phyloP scores from a whole-genome alignment of 2,888 invertebrate genomes.

The Xylota segnis region DNA sequence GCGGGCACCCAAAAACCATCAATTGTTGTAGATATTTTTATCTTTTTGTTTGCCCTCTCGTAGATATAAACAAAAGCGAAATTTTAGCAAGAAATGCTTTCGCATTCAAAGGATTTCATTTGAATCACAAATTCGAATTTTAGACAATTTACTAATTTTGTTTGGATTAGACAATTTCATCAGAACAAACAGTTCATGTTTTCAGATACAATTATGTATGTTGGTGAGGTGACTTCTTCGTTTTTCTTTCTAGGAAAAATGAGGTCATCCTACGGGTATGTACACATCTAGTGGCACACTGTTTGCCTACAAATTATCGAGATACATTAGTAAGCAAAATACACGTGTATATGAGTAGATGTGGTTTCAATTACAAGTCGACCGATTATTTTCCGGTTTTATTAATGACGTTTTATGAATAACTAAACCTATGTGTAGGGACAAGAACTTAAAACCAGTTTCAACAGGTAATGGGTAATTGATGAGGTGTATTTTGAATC shows the following conservation, averaged over 20 bases:
- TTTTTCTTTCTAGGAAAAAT: constrained; percentile 27
- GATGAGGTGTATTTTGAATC: not conserved
- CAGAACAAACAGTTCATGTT: not conserved
- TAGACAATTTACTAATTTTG: not conserved
- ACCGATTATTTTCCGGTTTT: not conserved
- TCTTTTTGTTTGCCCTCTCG: not conserved
- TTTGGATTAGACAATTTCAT: constrained; percentile 19
- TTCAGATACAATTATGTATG: not conserved
- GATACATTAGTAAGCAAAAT: not conserved
- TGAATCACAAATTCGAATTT: constrained; percentile 5
- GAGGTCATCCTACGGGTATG: constrained; percentile 25
- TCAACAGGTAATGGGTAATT: not conserved
- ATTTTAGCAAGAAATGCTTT: not conserved
- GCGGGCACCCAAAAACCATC: constrained; percentile 50
- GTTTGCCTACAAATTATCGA: not conserved
- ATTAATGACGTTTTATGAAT: not conserved
- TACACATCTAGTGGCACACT: not conserved
- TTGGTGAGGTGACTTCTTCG: constrained; percentile 5
- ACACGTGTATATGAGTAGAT: not conserved
- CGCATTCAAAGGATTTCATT: not conserved
- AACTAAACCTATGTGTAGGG: not conserved
- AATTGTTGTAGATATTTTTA: constrained; percentile 38
- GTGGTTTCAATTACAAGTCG: not conserved
- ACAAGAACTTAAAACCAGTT: not conserved
- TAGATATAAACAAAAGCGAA: not conserved